Evolutionary conservation across 2,113 vertebrate species (phyloP), one percentile per base, ranked within the genome.

Genomic region (Callopanchax toddi): DNA sequence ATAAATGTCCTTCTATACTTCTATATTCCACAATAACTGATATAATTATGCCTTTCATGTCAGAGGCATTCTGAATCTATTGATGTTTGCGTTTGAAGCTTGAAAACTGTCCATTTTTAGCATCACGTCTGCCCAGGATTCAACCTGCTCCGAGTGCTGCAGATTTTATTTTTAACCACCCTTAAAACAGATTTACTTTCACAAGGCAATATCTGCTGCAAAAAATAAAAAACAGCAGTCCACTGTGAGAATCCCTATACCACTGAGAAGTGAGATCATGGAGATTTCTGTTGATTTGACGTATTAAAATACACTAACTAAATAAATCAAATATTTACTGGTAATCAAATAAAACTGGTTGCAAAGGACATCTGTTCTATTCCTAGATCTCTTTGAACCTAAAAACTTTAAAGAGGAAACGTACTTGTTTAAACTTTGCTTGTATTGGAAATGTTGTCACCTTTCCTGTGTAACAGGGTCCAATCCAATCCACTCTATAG

Each of bases 51-150:
- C 36, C 54, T 40, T 83, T 77, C 36, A 82, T 67, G 67, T 69
- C 50, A 52, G 58, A 76, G 49, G 32, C 63, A 67, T 79, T 76
- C 78, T 61, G 65, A 44, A 53, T 62, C 60, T 46, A 77, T 65
- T 82, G 72, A 83, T 76, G 48, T 71, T 89, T 89, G 78, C 74
- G 48, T 74, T 89, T 89, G 78, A 86, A 86, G 79, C 76, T 58
- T 61, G 43, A 72, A 83, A 84, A 69, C 55, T 48, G 66, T 67
- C 71, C 78, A 84, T 65, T 75, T 83, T 79, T 76, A 84, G 71
- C 48, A 73, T 6, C 48, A 0, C 53, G 64, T 72, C 57, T 53
- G 34, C 44, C 48, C 20, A 1, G 48, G 37, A 46, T 36, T 22
- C 26, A 48, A 11, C 59, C 44, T 69, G 61, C 69, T 78, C 57